These are phyloP conservation scores for Pseudorasbora parva DNA, from an alignment of 2,113 vertebrate genomes.

Conservation along the genomic window DNA sequence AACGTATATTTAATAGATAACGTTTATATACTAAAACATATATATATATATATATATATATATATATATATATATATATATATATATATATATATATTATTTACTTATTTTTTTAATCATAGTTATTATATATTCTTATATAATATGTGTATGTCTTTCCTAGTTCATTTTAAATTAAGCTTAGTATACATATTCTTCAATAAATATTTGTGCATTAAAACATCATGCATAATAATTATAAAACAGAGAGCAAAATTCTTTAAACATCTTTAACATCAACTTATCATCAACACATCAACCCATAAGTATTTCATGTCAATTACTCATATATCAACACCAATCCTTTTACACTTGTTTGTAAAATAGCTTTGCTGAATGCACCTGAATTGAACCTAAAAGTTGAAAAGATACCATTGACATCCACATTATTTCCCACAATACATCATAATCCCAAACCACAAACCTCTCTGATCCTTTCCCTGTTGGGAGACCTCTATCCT, in stretches of 20 bases:
- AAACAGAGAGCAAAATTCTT: too few species aligned
- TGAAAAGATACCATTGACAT: background rate
- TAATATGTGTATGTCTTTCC: too few species aligned
- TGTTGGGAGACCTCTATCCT: background rate
- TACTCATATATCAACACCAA: background rate
- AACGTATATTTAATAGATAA: too few species aligned
- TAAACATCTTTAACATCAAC: background rate
- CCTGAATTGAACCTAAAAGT: background rate
- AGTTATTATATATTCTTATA: too few species aligned
- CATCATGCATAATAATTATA: background rate
- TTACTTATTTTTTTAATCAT: too few species aligned
- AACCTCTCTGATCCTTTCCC: background rate
- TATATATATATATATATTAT: background rate
- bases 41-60: background rate
- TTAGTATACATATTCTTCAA: background rate
- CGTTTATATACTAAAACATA: too few species aligned
- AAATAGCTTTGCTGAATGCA: background rate
- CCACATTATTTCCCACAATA: background rate
- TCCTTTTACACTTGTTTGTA: background rate
- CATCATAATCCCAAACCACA: background rate
- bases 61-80: background rate
- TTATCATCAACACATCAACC: background rate
- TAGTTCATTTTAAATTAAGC: too few species aligned
- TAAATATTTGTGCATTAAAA: background rate
- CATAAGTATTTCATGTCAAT: background rate